Evolutionary conservation across 2,888 invertebrate genomes (phyloP).

Genomic region (Habroteleia sp.): DNA sequence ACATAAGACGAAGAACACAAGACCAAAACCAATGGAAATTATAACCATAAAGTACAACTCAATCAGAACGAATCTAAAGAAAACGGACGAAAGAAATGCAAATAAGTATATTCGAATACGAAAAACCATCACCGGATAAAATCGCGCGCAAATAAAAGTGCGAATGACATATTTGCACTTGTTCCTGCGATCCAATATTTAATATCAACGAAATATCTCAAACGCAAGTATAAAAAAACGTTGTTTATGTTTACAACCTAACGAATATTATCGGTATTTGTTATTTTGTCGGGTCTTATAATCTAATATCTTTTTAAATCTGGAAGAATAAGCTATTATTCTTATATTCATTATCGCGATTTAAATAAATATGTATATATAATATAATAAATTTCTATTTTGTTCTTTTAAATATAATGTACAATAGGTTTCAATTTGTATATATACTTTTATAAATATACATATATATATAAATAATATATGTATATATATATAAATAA

Average conservation of each 20-base stretch:
- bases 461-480: slow-evolving; percentile 27
- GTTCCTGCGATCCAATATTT: slow-evolving; percentile 12
- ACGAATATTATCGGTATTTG: slow-evolving; percentile 48
- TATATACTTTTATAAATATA: slow-evolving; percentile 66
- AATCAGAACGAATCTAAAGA: slow-evolving; percentile 5
- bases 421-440: slow-evolving; percentile 43
- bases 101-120: slow-evolving; percentile 63
- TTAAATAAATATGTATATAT: slow-evolving; percentile 68
- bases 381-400: slow-evolving; percentile 39
- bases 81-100: slow-evolving; percentile 42
- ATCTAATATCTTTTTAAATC: slow-evolving; percentile 36
- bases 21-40: slow-evolving; percentile 59
- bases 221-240: slow-evolving; percentile 48
- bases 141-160: slow-evolving; percentile 4
- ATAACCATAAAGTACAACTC: slow-evolving; percentile 19
- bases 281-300: slow-evolving; percentile 19
- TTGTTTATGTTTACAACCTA: slow-evolving; percentile 44
- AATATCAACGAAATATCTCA: slow-evolving; percentile 29
- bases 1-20: slow-evolving; percentile 34
- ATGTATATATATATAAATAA: slow-evolving; percentile 32
- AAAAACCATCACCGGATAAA: slow-evolving; percentile 67
- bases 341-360: slow-evolving; percentile 67
- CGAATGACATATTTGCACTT: slow-evolving; percentile 4
- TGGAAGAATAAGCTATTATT: slow-evolving; percentile 64
- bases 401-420: slow-evolving; percentile 19